Conservation (phyloP, 2,797 vertebrate genomes). For the Acipenser oxyrinchus region DNA sequence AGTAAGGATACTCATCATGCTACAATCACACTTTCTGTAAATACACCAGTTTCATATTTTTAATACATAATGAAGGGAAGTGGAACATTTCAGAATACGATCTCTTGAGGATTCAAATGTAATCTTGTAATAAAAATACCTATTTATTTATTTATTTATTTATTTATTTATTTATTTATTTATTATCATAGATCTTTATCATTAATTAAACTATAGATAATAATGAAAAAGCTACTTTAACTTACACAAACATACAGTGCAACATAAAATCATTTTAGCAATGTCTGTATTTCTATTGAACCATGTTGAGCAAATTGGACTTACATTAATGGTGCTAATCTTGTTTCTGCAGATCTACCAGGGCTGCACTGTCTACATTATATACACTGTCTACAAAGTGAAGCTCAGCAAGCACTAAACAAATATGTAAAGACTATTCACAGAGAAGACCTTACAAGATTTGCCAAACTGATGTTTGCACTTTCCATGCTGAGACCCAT, state of each 20-base stretch:
- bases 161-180: too few species aligned
- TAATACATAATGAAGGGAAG: too few species aligned
- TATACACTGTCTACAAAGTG: conserved; percentile 84
- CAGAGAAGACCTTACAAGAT: conserved; percentile 71
- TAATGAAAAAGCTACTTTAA: too few species aligned
- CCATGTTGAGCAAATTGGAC: background rate
- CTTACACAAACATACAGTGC: background rate
- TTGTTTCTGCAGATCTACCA: conserved; percentile 67
- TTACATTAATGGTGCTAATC: background rate
- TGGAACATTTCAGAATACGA: too few species aligned
- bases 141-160: too few species aligned
- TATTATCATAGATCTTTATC: too few species aligned
- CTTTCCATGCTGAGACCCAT: conserved; percentile 83
- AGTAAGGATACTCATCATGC: too few species aligned
- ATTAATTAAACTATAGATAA: too few species aligned
- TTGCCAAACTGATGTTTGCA: conserved; percentile 79
- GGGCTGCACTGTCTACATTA: conserved; percentile 83
- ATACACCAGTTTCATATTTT: too few species aligned
- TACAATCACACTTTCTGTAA: too few species aligned
- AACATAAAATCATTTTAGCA: background rate
- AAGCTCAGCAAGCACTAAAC: conserved; percentile 86
- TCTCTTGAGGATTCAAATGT: too few species aligned
- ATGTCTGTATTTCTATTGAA: background rate
- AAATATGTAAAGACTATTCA: conserved; percentile 83
- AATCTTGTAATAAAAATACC: too few species aligned